Percentiles rank a stretch among this genome's conserved stretches.
phyloP scores from a whole-genome alignment of 2,888 invertebrate species.

The Hypsopygia costalis region DNA sequence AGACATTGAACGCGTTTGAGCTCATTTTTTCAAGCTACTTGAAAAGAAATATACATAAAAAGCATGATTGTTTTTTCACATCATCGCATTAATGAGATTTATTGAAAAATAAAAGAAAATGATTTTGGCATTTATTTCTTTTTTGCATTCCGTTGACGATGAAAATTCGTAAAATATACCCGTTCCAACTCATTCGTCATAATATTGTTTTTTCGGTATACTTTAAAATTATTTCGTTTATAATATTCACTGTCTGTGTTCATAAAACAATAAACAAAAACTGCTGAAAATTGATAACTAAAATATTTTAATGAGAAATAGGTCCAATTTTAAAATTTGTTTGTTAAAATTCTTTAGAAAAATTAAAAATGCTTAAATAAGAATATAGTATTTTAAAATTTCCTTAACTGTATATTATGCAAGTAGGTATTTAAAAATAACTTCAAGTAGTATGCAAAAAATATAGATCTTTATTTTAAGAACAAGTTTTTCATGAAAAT shows the following conservation, averaged over 20 bases:
- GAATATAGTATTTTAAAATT: slow-evolving; percentile 6
- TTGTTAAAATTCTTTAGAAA: background rate
- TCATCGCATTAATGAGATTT: slow-evolving; percentile 1
- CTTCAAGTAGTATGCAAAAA: slow-evolving; percentile 38
- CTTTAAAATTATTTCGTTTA: too few species aligned
- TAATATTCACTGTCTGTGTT: too few species aligned
- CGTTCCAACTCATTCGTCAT: too few species aligned
- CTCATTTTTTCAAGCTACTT: slow-evolving; percentile 4
- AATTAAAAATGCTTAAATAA: background rate
- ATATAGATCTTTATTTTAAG: slow-evolving; percentile 35
- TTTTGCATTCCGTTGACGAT: too few species aligned
- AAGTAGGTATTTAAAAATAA: slow-evolving; percentile 38
- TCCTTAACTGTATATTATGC: slow-evolving; percentile 14
- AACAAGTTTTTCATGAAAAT: slow-evolving; percentile 51
- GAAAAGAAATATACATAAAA: background rate
- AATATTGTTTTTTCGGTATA: too few species aligned
- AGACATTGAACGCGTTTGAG: slow-evolving; percentile 45
- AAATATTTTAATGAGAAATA: too few species aligned
- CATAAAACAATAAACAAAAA: too few species aligned
- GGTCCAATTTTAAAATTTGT: too few species aligned
- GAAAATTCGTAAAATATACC: too few species aligned
- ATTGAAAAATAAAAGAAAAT: too few species aligned
- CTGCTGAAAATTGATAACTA: too few species aligned
- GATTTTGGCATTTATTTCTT: too few species aligned
- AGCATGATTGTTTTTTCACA: slow-evolving; percentile 1